These are phyloP conservation scores for Ridgeia piscesae DNA, from an alignment of 1,140 invertebrate genomes.

Conservation along the genomic window DNA sequence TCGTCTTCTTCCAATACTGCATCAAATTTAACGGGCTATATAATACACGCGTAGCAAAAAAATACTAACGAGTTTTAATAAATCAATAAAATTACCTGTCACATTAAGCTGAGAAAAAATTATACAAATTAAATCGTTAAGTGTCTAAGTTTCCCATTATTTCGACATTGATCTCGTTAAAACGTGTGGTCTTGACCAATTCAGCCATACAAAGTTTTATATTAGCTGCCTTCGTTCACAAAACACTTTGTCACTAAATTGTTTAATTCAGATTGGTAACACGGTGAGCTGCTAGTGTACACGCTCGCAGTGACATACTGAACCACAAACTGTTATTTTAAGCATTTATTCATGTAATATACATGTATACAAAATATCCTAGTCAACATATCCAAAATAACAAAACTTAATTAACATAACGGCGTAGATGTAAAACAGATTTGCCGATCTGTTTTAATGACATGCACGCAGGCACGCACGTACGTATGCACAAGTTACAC, in stretches of 20 bases:
- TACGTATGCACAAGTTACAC: neutral
- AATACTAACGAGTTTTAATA: too few species aligned
- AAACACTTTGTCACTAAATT: neutral
- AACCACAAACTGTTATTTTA: neutral
- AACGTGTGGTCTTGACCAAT: neutral
- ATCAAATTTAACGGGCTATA: too few species aligned
- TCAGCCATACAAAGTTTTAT: neutral
- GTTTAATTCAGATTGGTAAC: neutral
- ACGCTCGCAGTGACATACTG: neutral
- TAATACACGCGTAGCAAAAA: too few species aligned
- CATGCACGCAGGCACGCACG: neutral
- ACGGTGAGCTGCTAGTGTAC: neutral
- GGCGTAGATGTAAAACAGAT: neutral
- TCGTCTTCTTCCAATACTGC: too few species aligned
- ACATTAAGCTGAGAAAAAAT: too few species aligned
- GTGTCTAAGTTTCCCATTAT: too few species aligned
- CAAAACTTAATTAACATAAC: constrained; percentile 6
- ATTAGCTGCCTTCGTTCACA: neutral
- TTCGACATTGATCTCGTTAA: too few species aligned
- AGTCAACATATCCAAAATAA: constrained; percentile 2
- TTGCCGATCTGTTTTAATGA: neutral
- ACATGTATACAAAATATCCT: neutral
- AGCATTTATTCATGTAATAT: neutral
- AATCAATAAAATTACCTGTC: too few species aligned
- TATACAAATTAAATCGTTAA: too few species aligned